Conservation (phyloP, 2,888 invertebrate genomes). For the Spatulosminthurus flaviceps region DNA sequence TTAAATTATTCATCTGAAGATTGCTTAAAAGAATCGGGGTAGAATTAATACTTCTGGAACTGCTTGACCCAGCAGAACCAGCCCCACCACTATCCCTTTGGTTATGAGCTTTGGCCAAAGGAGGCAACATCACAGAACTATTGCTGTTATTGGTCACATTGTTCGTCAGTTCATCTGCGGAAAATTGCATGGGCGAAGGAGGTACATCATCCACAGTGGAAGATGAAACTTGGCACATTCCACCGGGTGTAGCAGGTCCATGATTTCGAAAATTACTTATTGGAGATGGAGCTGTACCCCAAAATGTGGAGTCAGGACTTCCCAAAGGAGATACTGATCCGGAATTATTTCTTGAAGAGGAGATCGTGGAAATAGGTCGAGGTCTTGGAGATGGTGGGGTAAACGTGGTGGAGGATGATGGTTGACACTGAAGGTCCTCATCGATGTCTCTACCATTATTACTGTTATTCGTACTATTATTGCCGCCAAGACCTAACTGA, state of each 20-base stretch:
- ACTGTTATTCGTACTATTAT: slow-evolving; percentile 46
- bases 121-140: slow-evolving; percentile 33
- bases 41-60: neutral
- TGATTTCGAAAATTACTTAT: slow-evolving; percentile 40
- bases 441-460: slow-evolving; percentile 42
- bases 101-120: neutral
- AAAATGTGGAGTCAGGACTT: slow-evolving; percentile 62
- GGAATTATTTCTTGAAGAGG: slow-evolving; percentile 31
- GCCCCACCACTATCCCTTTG: too few relatives aligned
- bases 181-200: slow-evolving; percentile 53
- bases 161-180: neutral
- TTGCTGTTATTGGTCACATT: neutral
- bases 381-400: slow-evolving; percentile 35
- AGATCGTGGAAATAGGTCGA: neutral
- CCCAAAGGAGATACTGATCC: slow-evolving; percentile 60
- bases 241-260: slow-evolving; percentile 55
- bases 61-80: neutral
- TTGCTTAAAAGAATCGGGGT: neutral
- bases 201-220: slow-evolving; percentile 63
- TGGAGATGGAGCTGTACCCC: slow-evolving; percentile 52
- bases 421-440: slow-evolving; percentile 50
- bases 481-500: slow-evolving; percentile 36
- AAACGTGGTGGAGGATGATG: slow-evolving; percentile 57
- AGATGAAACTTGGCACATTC: slow-evolving; percentile 61
- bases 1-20: neutral